phyloP scores from a whole-genome alignment of 2,113 vertebrate genomes.

The Monopterus albus region DNA sequence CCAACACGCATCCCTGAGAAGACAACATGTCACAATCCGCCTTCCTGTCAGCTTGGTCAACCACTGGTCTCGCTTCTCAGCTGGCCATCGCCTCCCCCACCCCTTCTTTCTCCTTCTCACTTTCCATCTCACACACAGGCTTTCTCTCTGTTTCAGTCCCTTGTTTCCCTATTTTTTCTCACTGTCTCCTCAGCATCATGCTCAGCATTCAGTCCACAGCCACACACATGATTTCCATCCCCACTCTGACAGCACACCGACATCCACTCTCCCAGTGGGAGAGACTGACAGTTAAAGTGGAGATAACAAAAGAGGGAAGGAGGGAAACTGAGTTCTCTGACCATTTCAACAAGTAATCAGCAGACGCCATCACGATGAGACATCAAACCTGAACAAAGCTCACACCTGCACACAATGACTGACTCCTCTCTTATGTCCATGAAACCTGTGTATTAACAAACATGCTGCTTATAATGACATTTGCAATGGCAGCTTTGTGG shows the following conservation, averaged over 20 bases:
- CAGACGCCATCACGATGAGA: constrained; percentile 23
- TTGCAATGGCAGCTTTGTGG: neutral
- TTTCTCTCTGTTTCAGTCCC: neutral
- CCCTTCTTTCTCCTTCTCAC: constrained; percentile 13
- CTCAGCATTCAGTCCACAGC: constrained; percentile 30
- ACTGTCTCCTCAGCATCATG: constrained; percentile 37
- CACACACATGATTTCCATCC: constrained; percentile 3
- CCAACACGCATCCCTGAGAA: constrained; percentile 6
- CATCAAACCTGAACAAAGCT: neutral
- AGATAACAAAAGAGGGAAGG: constrained; percentile 15
- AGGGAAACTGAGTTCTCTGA: neutral
- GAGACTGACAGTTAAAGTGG: constrained; percentile 34
- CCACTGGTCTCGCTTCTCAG: constrained; percentile 17
- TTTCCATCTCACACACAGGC: constrained; percentile 21
- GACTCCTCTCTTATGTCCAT: neutral
- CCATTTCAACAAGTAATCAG: constrained; percentile 44
- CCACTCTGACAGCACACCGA: constrained; percentile 33
- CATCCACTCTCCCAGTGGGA: constrained; percentile 43
- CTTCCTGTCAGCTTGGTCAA: constrained; percentile 41
- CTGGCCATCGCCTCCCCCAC: constrained; percentile 5
- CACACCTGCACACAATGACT: neutral
- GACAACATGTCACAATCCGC: constrained; percentile 22
- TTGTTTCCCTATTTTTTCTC: constrained; percentile 6
- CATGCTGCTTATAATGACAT: constrained; percentile 21
- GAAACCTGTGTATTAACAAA: constrained; percentile 5